Evolutionary conservation across 2,888 invertebrate species (phyloP), one percentile per base, ranked within the genome.

Genomic region (Cyrtodaria siliqua): DNA sequence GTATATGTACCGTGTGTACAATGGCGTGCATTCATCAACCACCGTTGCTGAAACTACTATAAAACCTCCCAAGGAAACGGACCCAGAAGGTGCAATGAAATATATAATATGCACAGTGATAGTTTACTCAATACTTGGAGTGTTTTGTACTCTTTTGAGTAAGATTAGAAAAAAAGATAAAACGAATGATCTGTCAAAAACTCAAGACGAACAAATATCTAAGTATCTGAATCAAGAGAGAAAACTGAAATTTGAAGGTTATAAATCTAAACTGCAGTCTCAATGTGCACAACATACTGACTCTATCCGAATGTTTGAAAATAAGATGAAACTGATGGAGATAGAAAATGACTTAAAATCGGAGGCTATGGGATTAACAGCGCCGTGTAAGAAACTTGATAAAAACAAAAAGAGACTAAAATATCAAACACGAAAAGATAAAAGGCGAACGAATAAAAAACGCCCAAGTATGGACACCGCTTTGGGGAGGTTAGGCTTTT

Each of bases 61-160:
- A 4, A 4, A 33, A 12, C 33, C 33, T 8, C 12, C 4, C 33
- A 12, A 4, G 33, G 33, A 33, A 0, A 55, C 84, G 50, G 88
- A 88, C 56, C 64, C 67, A 3, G 78, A 69, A 16, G 88, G 88
- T 6, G 88, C 88, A 14, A 79, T 88, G 79, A 79, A 83, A 57
- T 88, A 84, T 60, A 85, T 84, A 9, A 63, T 88, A 2, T 80
- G 82, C 52, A 86, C 86, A 0, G 83, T 88, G 1, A 60, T 84
- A 9, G 85, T 87, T 20, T 88, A 87, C 44, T 83, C 86, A 0
- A 82, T 86, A 12, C 80, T 87, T 26, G 88, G 88, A 0, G 79
- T 88, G 26, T 82, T 86, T 53, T 78, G 72, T 42, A 53, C 44
- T 3, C 55, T 72, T 27, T 49, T 72, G 0, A 62, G 53, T 42